phyloP scores from a whole-genome alignment of 2,888 invertebrate genomes.

The Oithona nana region DNA sequence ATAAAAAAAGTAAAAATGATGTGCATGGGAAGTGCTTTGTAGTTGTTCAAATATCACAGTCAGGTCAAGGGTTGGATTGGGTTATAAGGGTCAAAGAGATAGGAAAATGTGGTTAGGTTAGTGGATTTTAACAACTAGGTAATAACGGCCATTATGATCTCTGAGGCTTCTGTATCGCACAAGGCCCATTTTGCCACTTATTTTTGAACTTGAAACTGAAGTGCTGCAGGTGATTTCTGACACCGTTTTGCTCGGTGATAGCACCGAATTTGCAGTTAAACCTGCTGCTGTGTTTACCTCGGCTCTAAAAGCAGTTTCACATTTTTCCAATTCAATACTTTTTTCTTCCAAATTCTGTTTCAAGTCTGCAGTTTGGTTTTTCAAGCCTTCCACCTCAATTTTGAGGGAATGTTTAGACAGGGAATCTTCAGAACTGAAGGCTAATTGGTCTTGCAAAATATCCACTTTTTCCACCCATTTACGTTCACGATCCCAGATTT shows the following conservation, averaged over 20 bases:
- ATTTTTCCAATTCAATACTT: neutral
- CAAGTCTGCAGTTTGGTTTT: neutral
- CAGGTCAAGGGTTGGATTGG: neutral
- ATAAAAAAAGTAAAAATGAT: too few relatives aligned
- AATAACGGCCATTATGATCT: constrained; percentile 13
- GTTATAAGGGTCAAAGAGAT: neutral
- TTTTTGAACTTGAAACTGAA: neutral
- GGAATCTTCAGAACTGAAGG: neutral
- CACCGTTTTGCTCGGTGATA: neutral
- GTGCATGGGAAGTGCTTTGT: neutral
- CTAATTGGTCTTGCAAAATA: neutral
- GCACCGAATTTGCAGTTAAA: neutral
- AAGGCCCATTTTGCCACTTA: neutral
- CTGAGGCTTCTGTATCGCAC: constrained; percentile 8
- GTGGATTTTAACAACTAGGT: constrained; percentile 11
- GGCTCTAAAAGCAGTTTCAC: neutral
- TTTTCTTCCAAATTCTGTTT: neutral
- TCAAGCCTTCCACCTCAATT: neutral
- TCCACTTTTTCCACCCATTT: neutral
- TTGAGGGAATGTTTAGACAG: neutral
- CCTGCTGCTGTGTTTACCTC: constrained; percentile 11
- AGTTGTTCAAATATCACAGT: neutral
- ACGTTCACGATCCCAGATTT: neutral
- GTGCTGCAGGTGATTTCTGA: neutral
- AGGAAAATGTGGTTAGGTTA: neutral